Base-by-base conservation (phyloP, 37 sponge, comb jelly and placozoan species). In the Ianthella basta region DNA sequence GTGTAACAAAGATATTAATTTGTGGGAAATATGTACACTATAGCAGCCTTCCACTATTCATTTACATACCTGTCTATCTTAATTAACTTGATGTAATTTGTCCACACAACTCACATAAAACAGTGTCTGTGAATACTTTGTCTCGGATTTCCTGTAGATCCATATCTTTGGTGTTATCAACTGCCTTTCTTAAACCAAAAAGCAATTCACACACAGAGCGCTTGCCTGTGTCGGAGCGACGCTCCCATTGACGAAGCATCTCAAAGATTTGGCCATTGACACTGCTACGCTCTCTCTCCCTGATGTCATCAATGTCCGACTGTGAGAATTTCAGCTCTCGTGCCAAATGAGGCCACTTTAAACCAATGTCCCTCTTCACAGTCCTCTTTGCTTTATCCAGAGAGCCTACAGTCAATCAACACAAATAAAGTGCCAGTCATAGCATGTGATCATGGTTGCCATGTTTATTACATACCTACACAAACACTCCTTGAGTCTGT, bases 271-370 rank as follows among this genome's bases (percentile, higher is more conserved):
- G 44, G 53, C 78, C 54, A 23, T 75, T 2, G 3, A 75, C 24
- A 29, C 34, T 69, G 25, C 37, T 24, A 12, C 25, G 78, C 1
- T 40, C 54, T 4, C 54, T 24, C 18, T 25, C 78, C 38, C 10
- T 41, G n/a, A 75, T 75, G 21, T 40, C 54, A 75, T 75, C 78
- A 41, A 75, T 75, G 10, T 75, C 78, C 24, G 78, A 39, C 38
- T 75, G 23, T 19, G 23, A 24, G 40, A 75, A 75, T 44, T 4
- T 3, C 53, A 75, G 25, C 37, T 19, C 54, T 20, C 78, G 44
- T 25, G 78, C 78, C 53, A 75, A 15, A 39, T 53, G 23, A 19
- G 78, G 78, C 78, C 78, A 75, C 41, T 44, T 1, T 23, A 4
- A 32, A 21, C 78, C 78, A 40, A 75, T 75, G 70, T 29, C 34